Conservation (phyloP, 2,888 invertebrate species). For the Dioctria rufipes region DNA sequence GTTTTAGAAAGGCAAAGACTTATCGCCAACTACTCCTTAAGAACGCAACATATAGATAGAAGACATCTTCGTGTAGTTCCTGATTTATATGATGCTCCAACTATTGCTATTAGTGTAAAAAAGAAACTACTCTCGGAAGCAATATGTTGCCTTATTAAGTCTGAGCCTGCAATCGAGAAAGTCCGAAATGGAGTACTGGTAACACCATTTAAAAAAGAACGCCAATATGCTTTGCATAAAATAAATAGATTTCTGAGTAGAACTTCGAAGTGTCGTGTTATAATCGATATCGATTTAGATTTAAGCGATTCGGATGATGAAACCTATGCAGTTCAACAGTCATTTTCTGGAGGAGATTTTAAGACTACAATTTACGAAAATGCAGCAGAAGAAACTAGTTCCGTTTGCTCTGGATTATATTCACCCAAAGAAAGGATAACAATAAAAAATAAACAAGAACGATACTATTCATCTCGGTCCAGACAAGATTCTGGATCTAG, state of each 20-base stretch:
- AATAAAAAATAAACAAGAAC: neutral
- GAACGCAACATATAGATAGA: constrained; percentile 14
- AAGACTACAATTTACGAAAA: neutral
- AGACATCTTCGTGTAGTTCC: neutral
- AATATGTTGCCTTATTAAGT: constrained; percentile 13
- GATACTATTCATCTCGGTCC: neutral
- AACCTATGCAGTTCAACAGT: neutral
- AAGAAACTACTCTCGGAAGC: neutral
- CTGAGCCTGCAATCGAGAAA: neutral
- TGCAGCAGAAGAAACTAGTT: constrained; percentile 10
- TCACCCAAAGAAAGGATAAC: neutral
- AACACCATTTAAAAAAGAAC: neutral
- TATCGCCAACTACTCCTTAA: neutral
- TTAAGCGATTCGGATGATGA: constrained; percentile 17
- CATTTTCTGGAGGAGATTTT: constrained; percentile 7
- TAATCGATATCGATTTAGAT: constrained; percentile 15
- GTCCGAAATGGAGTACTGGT: neutral
- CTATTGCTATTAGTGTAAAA: constrained; percentile 3
- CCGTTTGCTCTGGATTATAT: neutral
- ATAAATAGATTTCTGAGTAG: constrained; percentile 13
- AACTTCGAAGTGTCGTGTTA: constrained; percentile 1
- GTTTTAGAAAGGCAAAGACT: neutral
- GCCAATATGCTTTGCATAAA: neutral
- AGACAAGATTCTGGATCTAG: neutral
- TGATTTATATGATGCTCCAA: constrained; percentile 11